Evolutionary conservation across 2,113 vertebrate species (phyloP).

Genomic region (Octodon degus): DNA sequence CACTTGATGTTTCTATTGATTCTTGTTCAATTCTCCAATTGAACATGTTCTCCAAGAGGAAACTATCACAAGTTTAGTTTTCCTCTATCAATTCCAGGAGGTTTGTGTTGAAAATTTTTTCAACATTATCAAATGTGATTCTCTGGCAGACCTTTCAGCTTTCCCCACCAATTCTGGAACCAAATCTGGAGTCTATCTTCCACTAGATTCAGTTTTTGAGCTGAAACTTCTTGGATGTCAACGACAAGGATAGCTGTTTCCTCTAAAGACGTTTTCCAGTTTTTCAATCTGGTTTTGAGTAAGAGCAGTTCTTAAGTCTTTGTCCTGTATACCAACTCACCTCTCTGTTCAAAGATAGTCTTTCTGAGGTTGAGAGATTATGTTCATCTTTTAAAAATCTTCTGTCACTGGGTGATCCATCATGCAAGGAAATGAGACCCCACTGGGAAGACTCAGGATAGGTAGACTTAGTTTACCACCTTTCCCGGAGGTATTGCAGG

Average conservation of each 20-base stretch:
- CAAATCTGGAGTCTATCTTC: slow-evolving; percentile 99
- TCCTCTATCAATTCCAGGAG: slow-evolving; percentile 84
- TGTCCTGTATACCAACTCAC: slow-evolving; percentile 94
- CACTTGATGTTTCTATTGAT: slow-evolving; percentile 57
- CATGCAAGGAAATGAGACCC: background rate
- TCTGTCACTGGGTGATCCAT: slow-evolving; percentile 78
- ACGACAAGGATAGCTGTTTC: slow-evolving; percentile 96
- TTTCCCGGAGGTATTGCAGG: slow-evolving; percentile 80
- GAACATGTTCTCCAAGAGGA: slow-evolving; percentile 7
- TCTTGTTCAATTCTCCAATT: background rate
- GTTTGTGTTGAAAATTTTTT: slow-evolving; percentile 86
- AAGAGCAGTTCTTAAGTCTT: slow-evolving; percentile 94
- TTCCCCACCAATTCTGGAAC: slow-evolving; percentile 98
- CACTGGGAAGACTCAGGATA: slow-evolving; percentile 77
- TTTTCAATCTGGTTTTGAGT: slow-evolving; percentile 92
- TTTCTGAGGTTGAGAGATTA: slow-evolving; percentile 84
- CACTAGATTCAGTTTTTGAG: slow-evolving; percentile 91
- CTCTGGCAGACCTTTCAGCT: slow-evolving; percentile 93
- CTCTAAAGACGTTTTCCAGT: slow-evolving; percentile 93
- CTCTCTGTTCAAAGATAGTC: slow-evolving; percentile 86
- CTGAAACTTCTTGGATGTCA: slow-evolving; percentile 95
- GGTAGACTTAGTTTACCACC: slow-evolving; percentile 69
- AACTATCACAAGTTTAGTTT: slow-evolving; percentile 66
- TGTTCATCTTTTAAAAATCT: slow-evolving; percentile 83
- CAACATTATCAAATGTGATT: slow-evolving; percentile 92